Evolutionary conservation across 2,113 vertebrate species (phyloP).

Genomic region (Alethe diademata): DNA sequence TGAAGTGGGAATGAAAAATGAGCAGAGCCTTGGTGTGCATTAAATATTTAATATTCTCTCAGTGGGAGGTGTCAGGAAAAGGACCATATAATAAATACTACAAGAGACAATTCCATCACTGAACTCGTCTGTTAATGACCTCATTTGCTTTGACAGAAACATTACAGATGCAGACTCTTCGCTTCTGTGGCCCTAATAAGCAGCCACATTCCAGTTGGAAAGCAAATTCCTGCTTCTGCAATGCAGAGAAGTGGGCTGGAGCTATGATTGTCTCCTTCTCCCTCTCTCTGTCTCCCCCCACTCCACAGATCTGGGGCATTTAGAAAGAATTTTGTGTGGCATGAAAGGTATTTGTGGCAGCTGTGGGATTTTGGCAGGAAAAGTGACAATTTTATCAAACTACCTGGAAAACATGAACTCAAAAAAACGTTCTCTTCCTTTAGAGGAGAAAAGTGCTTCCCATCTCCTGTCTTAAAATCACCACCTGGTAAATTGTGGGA

Average conservation of each 20-base stretch:
- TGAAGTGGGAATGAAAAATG: slow-evolving; percentile 83
- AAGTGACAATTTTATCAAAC: not conserved
- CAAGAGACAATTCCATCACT: slow-evolving; percentile 76
- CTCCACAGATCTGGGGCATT: not conserved
- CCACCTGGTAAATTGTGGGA: not conserved
- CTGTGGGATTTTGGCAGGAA: not conserved
- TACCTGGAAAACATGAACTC: not conserved
- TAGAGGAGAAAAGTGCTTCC: not conserved
- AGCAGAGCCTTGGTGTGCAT: slow-evolving; percentile 71
- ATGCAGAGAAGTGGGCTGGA: not conserved
- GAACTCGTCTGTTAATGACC: slow-evolving; percentile 80
- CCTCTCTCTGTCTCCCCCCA: not conserved
- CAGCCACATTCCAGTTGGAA: slow-evolving; percentile 32
- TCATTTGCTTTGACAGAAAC: slow-evolving; percentile 79
- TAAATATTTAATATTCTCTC: slow-evolving; percentile 87
- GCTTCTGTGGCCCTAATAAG: slow-evolving; percentile 35
- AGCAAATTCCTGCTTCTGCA: slow-evolving; percentile 40
- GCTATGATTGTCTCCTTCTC: not conserved
- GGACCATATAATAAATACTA: slow-evolving; percentile 83
- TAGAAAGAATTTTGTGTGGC: not conserved
- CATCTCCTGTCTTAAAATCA: not conserved
- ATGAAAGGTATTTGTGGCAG: not conserved
- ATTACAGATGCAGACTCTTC: slow-evolving; percentile 60
- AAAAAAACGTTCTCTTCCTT: not conserved
- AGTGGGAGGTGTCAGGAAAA: slow-evolving; percentile 82